Conservation (phyloP, 1,140 invertebrate genomes). For the Dreissena polymorpha region DNA sequence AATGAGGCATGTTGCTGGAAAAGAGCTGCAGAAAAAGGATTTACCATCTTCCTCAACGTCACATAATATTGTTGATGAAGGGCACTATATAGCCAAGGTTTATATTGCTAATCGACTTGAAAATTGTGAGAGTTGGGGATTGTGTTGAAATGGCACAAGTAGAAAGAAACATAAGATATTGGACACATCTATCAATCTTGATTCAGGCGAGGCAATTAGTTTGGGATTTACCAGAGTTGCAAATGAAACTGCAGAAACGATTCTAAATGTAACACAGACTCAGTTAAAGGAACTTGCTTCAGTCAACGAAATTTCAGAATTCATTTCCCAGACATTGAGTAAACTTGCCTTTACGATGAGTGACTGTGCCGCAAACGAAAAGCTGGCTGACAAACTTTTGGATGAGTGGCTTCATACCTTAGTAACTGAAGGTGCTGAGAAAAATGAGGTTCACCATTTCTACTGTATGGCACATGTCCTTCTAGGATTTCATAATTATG, state of each 20-base stretch:
- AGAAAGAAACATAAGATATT: constrained; percentile 45
- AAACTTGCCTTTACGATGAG: constrained; percentile 30
- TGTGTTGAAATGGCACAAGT: constrained; percentile 40
- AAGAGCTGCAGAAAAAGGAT: constrained; percentile 28
- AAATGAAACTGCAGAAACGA: constrained; percentile 32
- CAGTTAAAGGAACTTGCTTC: constrained; percentile 29
- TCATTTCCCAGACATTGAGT: background rate
- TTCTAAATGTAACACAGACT: constrained; percentile 18
- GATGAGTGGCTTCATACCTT: constrained; percentile 14
- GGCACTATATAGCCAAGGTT: constrained; percentile 45
- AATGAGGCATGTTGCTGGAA: constrained; percentile 31
- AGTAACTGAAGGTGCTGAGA: background rate
- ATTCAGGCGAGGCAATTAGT: constrained; percentile 14
- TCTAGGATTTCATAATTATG: constrained; percentile 21
- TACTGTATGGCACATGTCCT: constrained; percentile 42
- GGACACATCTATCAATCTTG: constrained; percentile 23
- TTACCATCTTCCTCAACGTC: constrained; percentile 29
- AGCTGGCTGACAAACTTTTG: constrained; percentile 16
- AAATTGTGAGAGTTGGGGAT: constrained; percentile 24
- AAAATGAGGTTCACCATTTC: constrained; percentile 20
- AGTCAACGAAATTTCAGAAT: background rate
- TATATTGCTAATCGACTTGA: constrained; percentile 45
- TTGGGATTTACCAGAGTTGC: constrained; percentile 18
- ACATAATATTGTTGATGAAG: constrained; percentile 51
- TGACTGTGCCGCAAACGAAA: constrained; percentile 35